Evolutionary conservation across 2,888 invertebrate species (phyloP).

Genomic region (Xestia xanthographa): DNA sequence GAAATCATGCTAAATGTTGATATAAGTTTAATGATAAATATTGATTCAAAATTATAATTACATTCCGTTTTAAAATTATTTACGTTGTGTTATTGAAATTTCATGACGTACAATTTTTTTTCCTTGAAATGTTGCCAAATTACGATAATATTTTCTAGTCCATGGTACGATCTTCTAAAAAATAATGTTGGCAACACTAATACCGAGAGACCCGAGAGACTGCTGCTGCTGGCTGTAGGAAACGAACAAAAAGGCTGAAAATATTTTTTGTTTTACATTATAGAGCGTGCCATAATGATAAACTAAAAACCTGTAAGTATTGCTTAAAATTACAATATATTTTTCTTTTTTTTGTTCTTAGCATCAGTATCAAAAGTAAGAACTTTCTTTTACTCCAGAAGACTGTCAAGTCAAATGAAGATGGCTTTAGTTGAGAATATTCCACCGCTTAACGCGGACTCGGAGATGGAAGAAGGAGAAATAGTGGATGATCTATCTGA

Average conservation of each 20-base stretch:
- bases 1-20: no score
- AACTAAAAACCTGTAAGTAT: constrained; percentile 46
- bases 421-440: constrained; percentile 82
- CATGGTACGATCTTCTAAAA: no score
- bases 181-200: no score
- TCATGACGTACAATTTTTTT: no score
- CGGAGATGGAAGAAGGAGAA: constrained; percentile 89
- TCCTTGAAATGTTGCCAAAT: no score
- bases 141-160: no score
- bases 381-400: constrained; percentile 54
- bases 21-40: no score
- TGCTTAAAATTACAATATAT: neutral
- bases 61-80: no score
- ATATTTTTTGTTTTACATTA: constrained; percentile 28
- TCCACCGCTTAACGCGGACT: constrained; percentile 76
- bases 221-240: constrained; percentile 41
- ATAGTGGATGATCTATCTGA: constrained; percentile 87
- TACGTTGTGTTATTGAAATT: no score
- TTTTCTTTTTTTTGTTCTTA: neutral
- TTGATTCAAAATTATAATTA: no score
- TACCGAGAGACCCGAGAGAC: constrained; percentile 19
- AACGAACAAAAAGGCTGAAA: constrained; percentile 50
- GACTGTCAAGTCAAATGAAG: constrained; percentile 49
- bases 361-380: neutral
- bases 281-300: constrained; percentile 59